Percentiles rank a stretch among this genome's conserved stretches.
Evolutionary conservation across 2,113 vertebrate genomes (phyloP).

Genomic region (Triplophysa dalaica): DNA sequence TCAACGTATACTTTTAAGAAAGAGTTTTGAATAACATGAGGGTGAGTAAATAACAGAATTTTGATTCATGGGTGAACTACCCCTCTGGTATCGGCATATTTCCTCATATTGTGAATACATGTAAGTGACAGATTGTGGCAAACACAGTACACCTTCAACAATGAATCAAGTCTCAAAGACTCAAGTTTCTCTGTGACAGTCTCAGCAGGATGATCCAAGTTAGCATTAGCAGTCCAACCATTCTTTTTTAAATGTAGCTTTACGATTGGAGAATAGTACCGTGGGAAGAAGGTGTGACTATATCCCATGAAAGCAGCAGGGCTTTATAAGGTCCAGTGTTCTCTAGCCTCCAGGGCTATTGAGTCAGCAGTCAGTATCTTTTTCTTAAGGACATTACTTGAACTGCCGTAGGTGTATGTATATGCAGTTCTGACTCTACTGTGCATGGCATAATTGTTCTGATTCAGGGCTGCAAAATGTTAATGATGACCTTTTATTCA

Average conservation of each 20-base stretch:
- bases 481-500: no score
- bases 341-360: conserved; percentile 17
- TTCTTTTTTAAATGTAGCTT: conserved; percentile 16
- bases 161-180: not conserved
- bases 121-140: no score
- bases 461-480: no score
- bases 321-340: conserved; percentile 14
- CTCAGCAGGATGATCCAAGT: not conserved
- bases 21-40: no score
- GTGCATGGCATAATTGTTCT: no score
- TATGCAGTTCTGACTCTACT: no score
- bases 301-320: conserved; percentile 27
- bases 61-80: no score
- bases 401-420: not conserved
- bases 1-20: no score
- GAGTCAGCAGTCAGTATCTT: not conserved
- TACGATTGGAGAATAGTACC: not conserved
- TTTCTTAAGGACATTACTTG: not conserved
- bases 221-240: not conserved
- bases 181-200: not conserved
- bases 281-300: conserved; percentile 16
- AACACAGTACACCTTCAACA: no score
- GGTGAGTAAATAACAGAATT: no score
- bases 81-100: no score
- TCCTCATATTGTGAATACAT: not conserved